phyloP scores from a whole-genome alignment of 2,888 invertebrate genomes.

The Coenonympha glycerion region DNA sequence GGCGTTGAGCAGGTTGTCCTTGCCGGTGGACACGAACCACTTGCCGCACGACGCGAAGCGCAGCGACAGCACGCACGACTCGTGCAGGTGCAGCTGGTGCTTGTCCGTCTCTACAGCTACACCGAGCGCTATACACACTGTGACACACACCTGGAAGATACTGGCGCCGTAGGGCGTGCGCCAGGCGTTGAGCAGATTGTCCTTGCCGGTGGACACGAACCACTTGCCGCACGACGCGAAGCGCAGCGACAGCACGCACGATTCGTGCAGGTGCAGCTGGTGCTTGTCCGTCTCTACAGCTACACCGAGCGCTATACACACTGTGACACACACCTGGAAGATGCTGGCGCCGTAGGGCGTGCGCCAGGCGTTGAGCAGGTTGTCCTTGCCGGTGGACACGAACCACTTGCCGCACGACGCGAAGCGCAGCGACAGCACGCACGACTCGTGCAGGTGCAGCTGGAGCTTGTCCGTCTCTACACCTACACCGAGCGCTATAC shows the following conservation, averaged over 20 bases:
- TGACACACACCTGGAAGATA: conserved; percentile 88
- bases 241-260: too few species aligned
- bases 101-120: too few species aligned
- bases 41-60: too few species aligned
- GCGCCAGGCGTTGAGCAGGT: conserved; percentile 94
- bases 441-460: conserved; percentile 95
- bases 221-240: neutral
- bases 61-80: too few species aligned
- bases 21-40: too few species aligned
- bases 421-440: conserved; percentile 91
- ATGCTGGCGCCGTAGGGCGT: conserved; percentile 96
- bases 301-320: too few species aligned
- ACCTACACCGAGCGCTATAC: too few species aligned
- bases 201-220: conserved; percentile 78
- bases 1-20: too few species aligned
- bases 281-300: too few species aligned
- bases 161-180: conserved; percentile 95
- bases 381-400: conserved; percentile 95
- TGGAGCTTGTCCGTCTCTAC: conserved; percentile 96
- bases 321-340: conserved; percentile 82
- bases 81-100: too few species aligned
- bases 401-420: conserved; percentile 97
- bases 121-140: too few species aligned
- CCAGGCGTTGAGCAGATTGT: conserved; percentile 95
- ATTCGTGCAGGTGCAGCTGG: conserved; percentile 79